Evolutionary conservation across 1,140 invertebrate genomes (phyloP).

Genomic region (Myzus persicae): DNA sequence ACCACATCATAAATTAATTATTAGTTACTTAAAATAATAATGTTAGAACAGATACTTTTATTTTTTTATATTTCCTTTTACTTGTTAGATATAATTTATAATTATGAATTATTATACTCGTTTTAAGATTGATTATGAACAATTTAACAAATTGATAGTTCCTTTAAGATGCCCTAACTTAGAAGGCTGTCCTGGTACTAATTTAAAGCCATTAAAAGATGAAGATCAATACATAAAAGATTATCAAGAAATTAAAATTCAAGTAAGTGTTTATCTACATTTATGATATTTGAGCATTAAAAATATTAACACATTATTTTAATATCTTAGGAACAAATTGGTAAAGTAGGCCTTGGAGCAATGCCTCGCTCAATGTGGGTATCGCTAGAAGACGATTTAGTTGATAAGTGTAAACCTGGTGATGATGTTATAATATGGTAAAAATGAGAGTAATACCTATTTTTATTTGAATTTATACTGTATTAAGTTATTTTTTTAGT

Average conservation of each 20-base stretch:
- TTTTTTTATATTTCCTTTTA: neutral
- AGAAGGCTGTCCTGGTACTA: slow-evolving; percentile 69
- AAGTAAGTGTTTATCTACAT: slow-evolving; percentile 66
- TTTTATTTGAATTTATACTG: slow-evolving; percentile 1
- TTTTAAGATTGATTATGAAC: slow-evolving; percentile 71
- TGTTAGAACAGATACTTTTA: neutral
- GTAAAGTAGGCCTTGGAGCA: slow-evolving; percentile 74
- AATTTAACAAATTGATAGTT: slow-evolving; percentile 71
- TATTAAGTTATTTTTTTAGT: slow-evolving; percentile 66
- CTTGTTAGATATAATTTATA: neutral
- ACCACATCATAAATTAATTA: neutral
- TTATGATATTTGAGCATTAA: slow-evolving; percentile 55
- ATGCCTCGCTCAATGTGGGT: slow-evolving; percentile 83
- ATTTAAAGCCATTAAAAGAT: slow-evolving; percentile 68
- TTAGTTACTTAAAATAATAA: neutral
- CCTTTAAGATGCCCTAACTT: slow-evolving; percentile 72
- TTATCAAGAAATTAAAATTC: slow-evolving; percentile 91
- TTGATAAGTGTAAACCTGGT: slow-evolving; percentile 86
- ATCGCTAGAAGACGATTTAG: slow-evolving; percentile 84
- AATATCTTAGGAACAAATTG: slow-evolving; percentile 75
- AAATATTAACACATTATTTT: slow-evolving; percentile 48
- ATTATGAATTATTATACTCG: neutral
- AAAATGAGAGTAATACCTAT: slow-evolving; percentile 58
- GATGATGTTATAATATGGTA: slow-evolving; percentile 87
- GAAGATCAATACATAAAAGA: slow-evolving; percentile 76